Evolutionary conservation across 2,888 invertebrate species (phyloP).

Genomic region (Eupelmus urozonus): DNA sequence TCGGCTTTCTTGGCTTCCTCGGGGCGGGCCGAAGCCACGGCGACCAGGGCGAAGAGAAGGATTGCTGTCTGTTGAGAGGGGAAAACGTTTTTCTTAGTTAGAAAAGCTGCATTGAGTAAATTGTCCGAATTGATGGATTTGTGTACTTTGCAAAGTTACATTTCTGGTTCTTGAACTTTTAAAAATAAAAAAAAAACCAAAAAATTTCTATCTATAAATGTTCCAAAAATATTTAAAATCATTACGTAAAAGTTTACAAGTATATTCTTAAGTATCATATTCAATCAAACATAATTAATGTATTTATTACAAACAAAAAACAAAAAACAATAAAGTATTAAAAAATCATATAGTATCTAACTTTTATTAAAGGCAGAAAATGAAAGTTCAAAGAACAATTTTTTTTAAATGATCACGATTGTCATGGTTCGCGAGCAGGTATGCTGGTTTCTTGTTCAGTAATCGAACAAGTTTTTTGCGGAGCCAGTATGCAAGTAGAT

Average conservation of each 20-base stretch:
- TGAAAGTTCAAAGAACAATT: background rate
- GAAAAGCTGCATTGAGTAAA: background rate
- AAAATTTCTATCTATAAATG: too few relatives aligned
- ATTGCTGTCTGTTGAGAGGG: slow-evolving; percentile 64
- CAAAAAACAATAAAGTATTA: background rate
- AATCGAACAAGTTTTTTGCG: background rate
- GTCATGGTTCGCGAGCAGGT: slow-evolving; percentile 32
- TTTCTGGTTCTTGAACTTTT: too few relatives aligned
- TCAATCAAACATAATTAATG: background rate
- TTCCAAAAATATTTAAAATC: too few relatives aligned
- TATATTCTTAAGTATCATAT: too few relatives aligned
- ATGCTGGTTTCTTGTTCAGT: slow-evolving; percentile 25
- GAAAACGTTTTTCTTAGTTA: slow-evolving; percentile 25
- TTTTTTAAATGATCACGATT: slow-evolving; percentile 30
- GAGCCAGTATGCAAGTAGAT: slow-evolving; percentile 1
- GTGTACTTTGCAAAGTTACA: too few relatives aligned
- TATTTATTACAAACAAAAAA: background rate
- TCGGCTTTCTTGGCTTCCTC: slow-evolving; percentile 61
- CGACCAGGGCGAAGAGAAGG: slow-evolving; percentile 66
- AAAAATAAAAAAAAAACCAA: too few relatives aligned
- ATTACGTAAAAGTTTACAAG: too few relatives aligned
- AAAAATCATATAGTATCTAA: background rate
- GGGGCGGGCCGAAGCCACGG: slow-evolving; percentile 61
- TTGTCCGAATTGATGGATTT: too few relatives aligned
- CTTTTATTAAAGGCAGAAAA: background rate